Evolutionary conservation across 2,113 vertebrate genomes (phyloP), one percentile per base, ranked within the genome.

Genomic region (Jaculus jaculus): DNA sequence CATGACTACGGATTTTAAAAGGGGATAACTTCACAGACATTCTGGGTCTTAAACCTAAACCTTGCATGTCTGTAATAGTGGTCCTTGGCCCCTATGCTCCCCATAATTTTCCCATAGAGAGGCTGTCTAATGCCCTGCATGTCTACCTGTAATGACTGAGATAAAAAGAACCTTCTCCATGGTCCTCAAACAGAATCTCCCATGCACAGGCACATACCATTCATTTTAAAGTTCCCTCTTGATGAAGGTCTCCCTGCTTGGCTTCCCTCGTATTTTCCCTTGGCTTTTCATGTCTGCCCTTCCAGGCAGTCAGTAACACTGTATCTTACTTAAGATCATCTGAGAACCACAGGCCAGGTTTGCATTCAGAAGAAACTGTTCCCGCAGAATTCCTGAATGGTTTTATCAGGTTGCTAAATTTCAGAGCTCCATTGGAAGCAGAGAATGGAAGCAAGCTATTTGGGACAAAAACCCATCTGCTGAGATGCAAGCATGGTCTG

Each of bases 281-380:
- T 91, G 93, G n/a, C 26, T 69, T 84, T 54, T 69, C 0, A 3
- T 4, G 11, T 24, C 26, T 90, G 21, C 20, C 47, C 58, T 86
- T 94, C 82, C 68, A 89, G 80, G 34, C 10, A 90, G 39, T 47
- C 17, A 87, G 39, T 68, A 73, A 75, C 87, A 32, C 26, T 71
- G 21, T 7, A 88, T 42, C 58, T 51, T 77, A 87, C 37, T 91
- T 87, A 94, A 89, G 32, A 86, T 66, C 24, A 85, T 34, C n/a
- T 93, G 42, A 79, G 28, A 95, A 74, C 28, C 63, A 58, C 7
- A 61, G 7, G 79, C 24, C 88, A 92, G 84, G 61, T 37, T 15
- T 34, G 72, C 16, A 18, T 91, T 78, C 72, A 54, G 39, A 90
- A 90, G 3, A 47, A 5, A 84, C 37, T 24, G 66, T 26, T 78